Percentiles rank a stretch among this genome's conserved stretches.
These are phyloP conservation scores for Neoitamus cyanurus DNA, from an alignment of 2,888 invertebrate species.

Conservation along the genomic window DNA sequence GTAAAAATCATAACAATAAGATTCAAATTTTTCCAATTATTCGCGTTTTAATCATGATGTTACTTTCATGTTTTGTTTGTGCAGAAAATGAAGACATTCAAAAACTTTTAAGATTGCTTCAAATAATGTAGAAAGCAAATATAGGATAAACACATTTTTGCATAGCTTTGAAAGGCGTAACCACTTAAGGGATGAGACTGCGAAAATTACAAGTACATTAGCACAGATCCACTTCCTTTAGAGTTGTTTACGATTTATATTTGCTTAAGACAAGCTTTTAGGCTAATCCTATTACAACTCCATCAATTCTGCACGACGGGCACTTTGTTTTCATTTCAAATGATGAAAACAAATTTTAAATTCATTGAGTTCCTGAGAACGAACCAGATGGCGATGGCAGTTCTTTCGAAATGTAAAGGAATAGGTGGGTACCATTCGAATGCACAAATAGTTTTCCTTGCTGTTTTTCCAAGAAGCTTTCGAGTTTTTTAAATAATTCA, in stretches of 20 bases:
- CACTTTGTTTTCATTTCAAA: not conserved
- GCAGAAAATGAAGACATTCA: too few relatives aligned
- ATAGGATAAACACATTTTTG: too few relatives aligned
- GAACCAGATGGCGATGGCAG: not conserved
- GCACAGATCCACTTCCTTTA: not conserved
- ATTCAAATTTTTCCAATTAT: too few relatives aligned
- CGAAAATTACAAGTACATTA: not conserved
- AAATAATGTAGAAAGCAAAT: too few relatives aligned
- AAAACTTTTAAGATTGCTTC: too few relatives aligned
- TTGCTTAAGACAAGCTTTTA: not conserved
- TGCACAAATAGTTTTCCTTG: not conserved
- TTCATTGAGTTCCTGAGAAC: not conserved
- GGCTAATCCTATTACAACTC: constrained; percentile 5
- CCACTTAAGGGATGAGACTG: not conserved
- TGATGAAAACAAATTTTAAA: not conserved
- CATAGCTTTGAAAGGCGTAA: not conserved
- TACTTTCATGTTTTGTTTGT: too few relatives aligned
- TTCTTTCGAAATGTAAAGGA: not conserved
- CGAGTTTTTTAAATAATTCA: not conserved
- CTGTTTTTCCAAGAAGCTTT: not conserved
- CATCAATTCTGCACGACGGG: not conserved
- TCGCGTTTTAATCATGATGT: too few relatives aligned
- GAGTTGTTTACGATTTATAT: not conserved
- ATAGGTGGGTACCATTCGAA: not conserved
- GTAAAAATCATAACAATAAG: too few relatives aligned